Percentiles rank a stretch among this genome's conserved stretches.
phyloP scores from a whole-genome alignment of 2,113 vertebrate genomes.

The Vulpes vulpes region DNA sequence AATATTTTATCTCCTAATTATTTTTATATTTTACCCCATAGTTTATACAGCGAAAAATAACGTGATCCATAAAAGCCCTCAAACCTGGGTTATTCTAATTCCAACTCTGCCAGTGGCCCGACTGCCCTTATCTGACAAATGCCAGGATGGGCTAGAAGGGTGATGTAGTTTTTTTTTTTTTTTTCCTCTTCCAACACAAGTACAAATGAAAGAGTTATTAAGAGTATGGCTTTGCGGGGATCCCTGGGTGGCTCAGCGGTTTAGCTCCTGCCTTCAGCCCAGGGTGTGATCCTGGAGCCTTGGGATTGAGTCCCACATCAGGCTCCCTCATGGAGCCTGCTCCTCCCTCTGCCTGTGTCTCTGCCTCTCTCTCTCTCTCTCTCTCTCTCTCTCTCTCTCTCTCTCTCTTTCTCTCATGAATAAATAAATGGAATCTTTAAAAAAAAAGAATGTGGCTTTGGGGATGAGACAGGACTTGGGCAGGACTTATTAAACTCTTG shows the following conservation, averaged over 20 bases:
- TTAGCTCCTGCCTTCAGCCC: too few species aligned
- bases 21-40: constrained; percentile 32
- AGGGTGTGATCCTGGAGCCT: too few species aligned
- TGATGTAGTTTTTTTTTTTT: background rate
- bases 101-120: background rate
- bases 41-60: background rate
- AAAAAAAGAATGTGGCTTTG: background rate
- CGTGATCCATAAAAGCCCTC: background rate
- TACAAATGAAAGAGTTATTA: background rate
- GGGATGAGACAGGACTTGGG: background rate
- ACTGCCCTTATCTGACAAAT: background rate
- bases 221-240: background rate
- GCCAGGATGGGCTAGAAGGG: background rate
- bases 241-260: too few species aligned
- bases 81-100: background rate
- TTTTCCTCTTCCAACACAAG: background rate
- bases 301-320: too few species aligned
- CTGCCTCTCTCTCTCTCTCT: too few species aligned
- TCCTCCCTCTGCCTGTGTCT: too few species aligned
- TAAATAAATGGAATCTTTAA: too few species aligned
- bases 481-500: background rate
- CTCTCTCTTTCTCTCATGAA: too few species aligned
- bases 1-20: constrained; percentile 18
- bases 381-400: too few species aligned
- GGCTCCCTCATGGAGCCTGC: too few species aligned